Conservation (phyloP, 2,113 vertebrate genomes). For the Podarcis cretensis region DNA sequence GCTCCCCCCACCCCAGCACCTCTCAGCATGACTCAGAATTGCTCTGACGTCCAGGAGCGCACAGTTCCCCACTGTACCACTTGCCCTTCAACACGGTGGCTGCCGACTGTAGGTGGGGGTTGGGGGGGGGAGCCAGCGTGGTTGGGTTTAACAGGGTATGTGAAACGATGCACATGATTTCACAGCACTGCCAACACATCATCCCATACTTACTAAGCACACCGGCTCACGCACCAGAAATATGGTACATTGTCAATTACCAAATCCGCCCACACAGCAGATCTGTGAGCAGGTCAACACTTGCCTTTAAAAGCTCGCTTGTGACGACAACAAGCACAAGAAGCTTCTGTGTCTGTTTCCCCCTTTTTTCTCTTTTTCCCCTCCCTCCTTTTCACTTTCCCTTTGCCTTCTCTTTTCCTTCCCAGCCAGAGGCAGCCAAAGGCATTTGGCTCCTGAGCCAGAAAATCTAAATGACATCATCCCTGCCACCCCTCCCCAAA, state of each 20-base stretch:
- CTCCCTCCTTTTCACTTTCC: neutral
- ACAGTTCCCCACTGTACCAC: too few species aligned
- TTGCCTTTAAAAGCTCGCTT: neutral
- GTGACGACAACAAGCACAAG: neutral
- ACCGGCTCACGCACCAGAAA: neutral
- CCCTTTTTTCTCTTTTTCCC: too few species aligned
- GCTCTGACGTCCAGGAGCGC: neutral
- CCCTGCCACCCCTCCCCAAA: neutral
- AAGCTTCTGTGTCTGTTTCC: neutral
- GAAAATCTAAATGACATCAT: neutral
- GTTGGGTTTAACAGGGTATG: neutral
- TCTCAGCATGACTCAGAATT: neutral
- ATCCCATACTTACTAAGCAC: neutral
- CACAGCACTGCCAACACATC: neutral
- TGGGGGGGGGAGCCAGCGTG: neutral
- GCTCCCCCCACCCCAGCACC: neutral
- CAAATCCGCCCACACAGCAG: conserved; percentile 8
- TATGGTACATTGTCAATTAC: neutral
- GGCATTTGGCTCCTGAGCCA: neutral
- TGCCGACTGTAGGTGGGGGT: neutral
- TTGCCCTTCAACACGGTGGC: neutral
- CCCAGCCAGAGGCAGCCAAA: neutral
- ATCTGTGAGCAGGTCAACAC: conserved; percentile 1
- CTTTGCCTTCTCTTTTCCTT: neutral
- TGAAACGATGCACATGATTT: neutral